Percentiles rank a stretch among this genome's conserved stretches.
These are phyloP conservation scores for Trileptium ribeirensis DNA, from an alignment of 2,888 invertebrate species.

Conservation along the genomic window DNA sequence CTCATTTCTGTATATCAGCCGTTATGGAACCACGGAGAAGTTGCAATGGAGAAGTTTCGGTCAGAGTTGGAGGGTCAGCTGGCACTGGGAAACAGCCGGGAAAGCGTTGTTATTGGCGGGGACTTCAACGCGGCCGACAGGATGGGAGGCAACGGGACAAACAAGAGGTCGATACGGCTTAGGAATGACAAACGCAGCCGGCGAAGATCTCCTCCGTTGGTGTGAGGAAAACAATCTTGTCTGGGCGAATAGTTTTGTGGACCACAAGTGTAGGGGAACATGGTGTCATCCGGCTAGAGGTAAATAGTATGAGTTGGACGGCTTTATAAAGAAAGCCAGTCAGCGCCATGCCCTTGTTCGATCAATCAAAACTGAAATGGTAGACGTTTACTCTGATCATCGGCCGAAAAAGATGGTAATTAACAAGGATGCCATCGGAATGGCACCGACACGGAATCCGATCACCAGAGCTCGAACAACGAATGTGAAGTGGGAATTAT, in stretches of 20 bases:
- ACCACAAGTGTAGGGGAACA: neutral
- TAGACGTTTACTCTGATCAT: neutral
- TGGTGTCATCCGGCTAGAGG: neutral
- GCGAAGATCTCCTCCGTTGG: neutral
- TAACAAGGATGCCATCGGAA: neutral
- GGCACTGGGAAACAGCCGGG: no score
- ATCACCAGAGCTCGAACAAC: neutral
- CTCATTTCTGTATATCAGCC: no score
- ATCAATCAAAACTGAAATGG: neutral
- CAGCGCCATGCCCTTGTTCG: neutral
- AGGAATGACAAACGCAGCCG: neutral
- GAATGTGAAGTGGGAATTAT: neutral
- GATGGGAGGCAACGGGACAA: neutral
- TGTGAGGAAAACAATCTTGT: neutral
- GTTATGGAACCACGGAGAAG: no score
- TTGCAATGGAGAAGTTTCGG: no score
- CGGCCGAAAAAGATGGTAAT: conserved; percentile 7
- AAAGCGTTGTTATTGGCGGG: neutral
- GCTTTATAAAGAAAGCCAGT: neutral
- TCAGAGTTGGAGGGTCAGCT: no score
- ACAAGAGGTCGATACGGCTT: neutral
- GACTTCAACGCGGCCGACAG: neutral
- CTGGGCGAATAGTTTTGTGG: no score
- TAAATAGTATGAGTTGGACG: neutral
- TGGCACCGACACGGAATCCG: neutral